Conservation (phyloP, 2,113 vertebrate genomes). For the Axis porcinus region DNA sequence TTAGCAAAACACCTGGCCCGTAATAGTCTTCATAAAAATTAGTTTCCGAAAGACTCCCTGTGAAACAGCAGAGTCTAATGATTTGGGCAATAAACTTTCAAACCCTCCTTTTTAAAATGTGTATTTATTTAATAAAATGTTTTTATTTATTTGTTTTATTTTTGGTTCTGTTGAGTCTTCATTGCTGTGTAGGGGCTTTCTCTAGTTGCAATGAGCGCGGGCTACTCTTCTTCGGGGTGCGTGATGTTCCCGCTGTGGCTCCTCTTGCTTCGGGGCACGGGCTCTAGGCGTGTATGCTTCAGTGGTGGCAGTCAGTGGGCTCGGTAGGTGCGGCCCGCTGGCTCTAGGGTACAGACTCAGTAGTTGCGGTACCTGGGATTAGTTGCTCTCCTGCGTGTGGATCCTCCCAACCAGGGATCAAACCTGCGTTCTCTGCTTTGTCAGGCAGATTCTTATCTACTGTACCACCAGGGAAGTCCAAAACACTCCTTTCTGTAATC, state of each 20-base stretch:
- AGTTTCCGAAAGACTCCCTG: neutral
- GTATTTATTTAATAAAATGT: neutral
- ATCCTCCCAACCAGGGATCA: neutral
- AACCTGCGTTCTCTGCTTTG: neutral
- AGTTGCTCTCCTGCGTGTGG: neutral
- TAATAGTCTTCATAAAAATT: neutral
- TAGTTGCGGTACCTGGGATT: neutral
- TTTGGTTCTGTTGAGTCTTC: neutral
- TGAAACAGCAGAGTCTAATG: neutral
- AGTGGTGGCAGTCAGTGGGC: neutral
- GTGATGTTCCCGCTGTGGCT: neutral
- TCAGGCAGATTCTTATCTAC: neutral
- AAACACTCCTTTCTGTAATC: neutral
- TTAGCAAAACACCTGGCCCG: neutral
- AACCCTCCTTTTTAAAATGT: neutral
- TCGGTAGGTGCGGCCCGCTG: neutral
- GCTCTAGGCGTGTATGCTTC: neutral
- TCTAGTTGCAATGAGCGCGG: fast-evolving
- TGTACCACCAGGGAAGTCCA: neutral
- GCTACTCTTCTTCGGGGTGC: neutral
- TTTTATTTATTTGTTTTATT: neutral
- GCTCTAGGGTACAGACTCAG: neutral
- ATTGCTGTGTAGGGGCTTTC: neutral
- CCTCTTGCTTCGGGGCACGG: fast-evolving
- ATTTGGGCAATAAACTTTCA: neutral